Percentiles rank a stretch among this genome's conserved stretches.
Conservation (phyloP, 2,113 vertebrate genomes). For the Pontoporia blainvillei region DNA sequence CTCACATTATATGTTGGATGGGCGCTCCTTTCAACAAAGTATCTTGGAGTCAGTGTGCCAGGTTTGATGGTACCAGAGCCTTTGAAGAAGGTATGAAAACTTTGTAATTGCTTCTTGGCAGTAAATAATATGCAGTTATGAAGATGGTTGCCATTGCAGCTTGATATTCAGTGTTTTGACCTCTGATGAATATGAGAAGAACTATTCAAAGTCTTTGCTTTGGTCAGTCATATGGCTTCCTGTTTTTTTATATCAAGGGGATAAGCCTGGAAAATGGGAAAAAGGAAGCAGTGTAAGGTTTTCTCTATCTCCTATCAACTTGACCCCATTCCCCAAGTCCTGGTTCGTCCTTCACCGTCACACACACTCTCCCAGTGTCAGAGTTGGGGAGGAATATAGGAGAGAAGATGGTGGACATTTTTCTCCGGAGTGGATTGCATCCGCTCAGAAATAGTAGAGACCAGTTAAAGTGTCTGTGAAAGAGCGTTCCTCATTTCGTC, state of each 20-base stretch:
- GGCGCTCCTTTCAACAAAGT: neutral
- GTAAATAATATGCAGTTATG: neutral
- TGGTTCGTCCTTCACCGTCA: fast-evolving
- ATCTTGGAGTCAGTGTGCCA: neutral
- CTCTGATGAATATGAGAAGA: neutral
- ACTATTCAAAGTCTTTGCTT: neutral
- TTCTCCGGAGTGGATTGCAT: neutral
- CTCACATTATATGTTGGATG: constrained; percentile 1
- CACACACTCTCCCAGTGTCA: neutral
- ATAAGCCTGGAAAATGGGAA: no score
- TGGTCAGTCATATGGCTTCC: neutral
- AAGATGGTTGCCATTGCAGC: neutral
- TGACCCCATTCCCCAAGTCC: neutral
- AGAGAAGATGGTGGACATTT: neutral
- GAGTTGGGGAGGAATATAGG: neutral
- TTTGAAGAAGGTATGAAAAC: neutral
- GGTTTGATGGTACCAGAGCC: neutral
- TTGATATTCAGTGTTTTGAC: neutral
- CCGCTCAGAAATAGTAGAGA: neutral
- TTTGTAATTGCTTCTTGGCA: neutral
- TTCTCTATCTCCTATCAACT: neutral
- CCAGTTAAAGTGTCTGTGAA: neutral
- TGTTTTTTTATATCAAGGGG: neutral
- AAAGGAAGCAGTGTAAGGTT: neutral
- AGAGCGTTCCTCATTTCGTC: neutral